Conservation (phyloP, 2,113 vertebrate genomes). For the Pleuronectes platessa region DNA sequence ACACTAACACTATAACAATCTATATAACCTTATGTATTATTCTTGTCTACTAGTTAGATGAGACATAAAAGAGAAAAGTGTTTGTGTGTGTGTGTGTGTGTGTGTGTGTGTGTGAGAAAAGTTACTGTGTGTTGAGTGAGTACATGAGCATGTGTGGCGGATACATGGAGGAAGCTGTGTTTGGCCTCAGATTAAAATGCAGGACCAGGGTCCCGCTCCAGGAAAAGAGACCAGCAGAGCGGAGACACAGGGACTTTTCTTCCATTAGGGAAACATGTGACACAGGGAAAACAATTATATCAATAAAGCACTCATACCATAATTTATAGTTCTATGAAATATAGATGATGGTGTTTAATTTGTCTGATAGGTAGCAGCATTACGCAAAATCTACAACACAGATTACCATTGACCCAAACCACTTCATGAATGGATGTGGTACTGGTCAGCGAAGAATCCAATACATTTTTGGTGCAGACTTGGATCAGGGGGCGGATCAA, state of each 20-base stretch:
- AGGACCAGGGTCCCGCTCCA: constrained; percentile 66
- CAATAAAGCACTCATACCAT: neutral
- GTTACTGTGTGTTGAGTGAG: constrained; percentile 38
- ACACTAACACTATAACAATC: neutral
- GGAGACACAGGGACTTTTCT: constrained; percentile 55
- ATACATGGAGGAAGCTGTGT: constrained; percentile 75
- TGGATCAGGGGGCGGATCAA: too few relatives aligned
- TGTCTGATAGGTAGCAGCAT: too few relatives aligned
- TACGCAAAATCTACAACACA: too few relatives aligned
- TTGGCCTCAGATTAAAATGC: constrained; percentile 79
- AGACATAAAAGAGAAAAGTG: neutral
- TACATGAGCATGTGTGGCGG: constrained; percentile 57
- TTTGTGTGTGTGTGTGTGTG: constrained; percentile 19
- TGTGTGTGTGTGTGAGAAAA: constrained; percentile 14
- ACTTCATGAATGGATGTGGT: too few relatives aligned
- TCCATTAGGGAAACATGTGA: constrained; percentile 48
- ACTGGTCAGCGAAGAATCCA: too few relatives aligned
- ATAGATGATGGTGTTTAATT: neutral
- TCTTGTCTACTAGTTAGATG: neutral
- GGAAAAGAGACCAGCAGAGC: constrained; percentile 64
- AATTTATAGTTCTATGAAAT: neutral
- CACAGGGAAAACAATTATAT: constrained; percentile 10
- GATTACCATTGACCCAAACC: too few relatives aligned
- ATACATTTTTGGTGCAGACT: too few relatives aligned
- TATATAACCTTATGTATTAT: too few relatives aligned